Base-by-base conservation (phyloP, 2,113 vertebrate species). In the Podilymbus podiceps region DNA sequence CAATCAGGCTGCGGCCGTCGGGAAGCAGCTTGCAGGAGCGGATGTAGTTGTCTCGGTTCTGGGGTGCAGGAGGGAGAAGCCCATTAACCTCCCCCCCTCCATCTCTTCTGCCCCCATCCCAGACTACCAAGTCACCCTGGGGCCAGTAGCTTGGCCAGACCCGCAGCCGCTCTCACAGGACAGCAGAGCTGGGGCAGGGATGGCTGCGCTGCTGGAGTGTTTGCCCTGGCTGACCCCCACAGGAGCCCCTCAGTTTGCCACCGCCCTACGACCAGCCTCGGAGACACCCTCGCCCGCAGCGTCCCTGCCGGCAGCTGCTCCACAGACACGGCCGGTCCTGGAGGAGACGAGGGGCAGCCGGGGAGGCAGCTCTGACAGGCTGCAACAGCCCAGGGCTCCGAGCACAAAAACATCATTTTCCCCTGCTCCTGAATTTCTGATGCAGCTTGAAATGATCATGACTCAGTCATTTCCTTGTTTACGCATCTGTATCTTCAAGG, bases 31-130 rank as follows among this genome's bases (percentile, higher is more conserved):
- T 99, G 97, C 98, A 98, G 74, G 98, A 98, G 12, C 98, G 98
- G 94, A 99, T 99, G 97, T 99, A 99, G 96, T 99, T 99, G 75
- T 99, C 98, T 0, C 98, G 96, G 97, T 99, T 99, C 98, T 99
- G 97, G 58, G 90, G 64, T 64, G 67, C 44, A 44, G 58, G 24
- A 33, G 3, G 50, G 8, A 67, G 73, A 23, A 38, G 5, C 27
- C 12, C 5, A 0, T 66, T 24, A 68, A 9, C 10, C 16, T 24
- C 22, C 33, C 44, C 19, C 22, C 5, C 11, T 68, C 10, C 35
- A 46, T 13, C n/a, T 38, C 20, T 38, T 38, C 33, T 28, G 49
- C 40, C 12, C 12, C 47, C 12, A 12, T 8, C 55, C 19, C 6
- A 40, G 22, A 19, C 53, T 12, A 21, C 27, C 52, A 8, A 35